phyloP scores from a whole-genome alignment of 2,113 vertebrate species.

The Etheostoma spectabile region DNA sequence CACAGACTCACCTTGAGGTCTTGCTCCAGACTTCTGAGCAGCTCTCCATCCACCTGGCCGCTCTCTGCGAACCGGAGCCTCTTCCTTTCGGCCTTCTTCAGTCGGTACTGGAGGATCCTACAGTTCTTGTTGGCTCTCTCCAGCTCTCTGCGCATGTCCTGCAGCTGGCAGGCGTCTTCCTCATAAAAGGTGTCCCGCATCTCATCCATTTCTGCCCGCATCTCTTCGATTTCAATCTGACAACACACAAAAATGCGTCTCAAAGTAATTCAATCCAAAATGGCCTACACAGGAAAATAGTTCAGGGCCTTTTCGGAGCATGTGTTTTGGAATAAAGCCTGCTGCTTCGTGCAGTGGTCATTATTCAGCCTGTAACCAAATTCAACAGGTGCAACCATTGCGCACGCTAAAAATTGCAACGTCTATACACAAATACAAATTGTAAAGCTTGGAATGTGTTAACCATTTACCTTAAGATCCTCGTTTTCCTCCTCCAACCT shows the following conservation, averaged over 20 bases:
- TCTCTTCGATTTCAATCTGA: conserved; percentile 95
- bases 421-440: neutral
- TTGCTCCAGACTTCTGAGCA: conserved; percentile 96
- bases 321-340: neutral
- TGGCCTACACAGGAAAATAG: neutral
- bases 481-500: conserved; percentile 94
- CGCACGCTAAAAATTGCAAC: neutral
- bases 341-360: neutral
- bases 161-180: conserved; percentile 97
- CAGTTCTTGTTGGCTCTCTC: conserved; percentile 99
- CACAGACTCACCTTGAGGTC: conserved; percentile 91
- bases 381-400: conserved; percentile 62
- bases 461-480: conserved; percentile 89
- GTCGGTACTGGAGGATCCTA: conserved; percentile 96
- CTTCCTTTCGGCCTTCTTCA: conserved; percentile 97
- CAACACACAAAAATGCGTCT: neutral
- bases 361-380: conserved; percentile 11
- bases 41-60: conserved; percentile 94
- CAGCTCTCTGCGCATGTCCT: conserved; percentile 98
- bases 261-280: neutral
- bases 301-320: neutral
- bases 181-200: conserved; percentile 99
- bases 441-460: neutral
- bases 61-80: conserved; percentile 92
- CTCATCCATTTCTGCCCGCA: conserved; percentile 99